phyloP scores from a whole-genome alignment of 2,888 invertebrate genomes.

The Cephus pulcher region DNA sequence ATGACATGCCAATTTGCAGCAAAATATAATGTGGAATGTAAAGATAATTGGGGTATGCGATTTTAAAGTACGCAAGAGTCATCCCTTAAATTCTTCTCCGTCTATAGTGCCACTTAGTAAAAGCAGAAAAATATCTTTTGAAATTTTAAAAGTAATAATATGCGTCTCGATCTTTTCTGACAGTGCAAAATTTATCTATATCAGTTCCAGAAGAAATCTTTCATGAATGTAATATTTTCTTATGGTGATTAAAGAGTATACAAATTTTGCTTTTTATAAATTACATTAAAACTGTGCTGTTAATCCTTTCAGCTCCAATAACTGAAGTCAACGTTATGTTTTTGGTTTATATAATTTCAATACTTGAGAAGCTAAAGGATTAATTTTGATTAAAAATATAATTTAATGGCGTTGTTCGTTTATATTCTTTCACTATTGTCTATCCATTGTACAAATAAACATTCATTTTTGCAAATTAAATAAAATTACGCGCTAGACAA shows the following conservation, averaged over 20 bases:
- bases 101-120: background rate
- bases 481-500: background rate
- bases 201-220: background rate
- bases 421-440: background rate
- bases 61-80: background rate
- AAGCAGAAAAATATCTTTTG: background rate
- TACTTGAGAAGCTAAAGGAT: background rate
- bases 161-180: background rate
- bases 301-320: background rate
- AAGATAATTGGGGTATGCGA: background rate
- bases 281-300: background rate
- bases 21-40: background rate
- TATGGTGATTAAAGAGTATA: background rate
- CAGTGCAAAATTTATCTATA: background rate
- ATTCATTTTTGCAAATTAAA: background rate
- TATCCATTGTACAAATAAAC: background rate
- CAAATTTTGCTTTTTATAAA: background rate
- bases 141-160: background rate
- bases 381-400: background rate
- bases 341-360: background rate
- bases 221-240: background rate
- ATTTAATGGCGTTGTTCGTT: background rate
- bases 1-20: background rate
- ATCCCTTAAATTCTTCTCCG: background rate
- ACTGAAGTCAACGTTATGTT: background rate